A percentile compares a stretch with the other conserved stretches of the same genome.
Conservation (phyloP, 2,888 invertebrate genomes). For the Leucoma salicis region DNA sequence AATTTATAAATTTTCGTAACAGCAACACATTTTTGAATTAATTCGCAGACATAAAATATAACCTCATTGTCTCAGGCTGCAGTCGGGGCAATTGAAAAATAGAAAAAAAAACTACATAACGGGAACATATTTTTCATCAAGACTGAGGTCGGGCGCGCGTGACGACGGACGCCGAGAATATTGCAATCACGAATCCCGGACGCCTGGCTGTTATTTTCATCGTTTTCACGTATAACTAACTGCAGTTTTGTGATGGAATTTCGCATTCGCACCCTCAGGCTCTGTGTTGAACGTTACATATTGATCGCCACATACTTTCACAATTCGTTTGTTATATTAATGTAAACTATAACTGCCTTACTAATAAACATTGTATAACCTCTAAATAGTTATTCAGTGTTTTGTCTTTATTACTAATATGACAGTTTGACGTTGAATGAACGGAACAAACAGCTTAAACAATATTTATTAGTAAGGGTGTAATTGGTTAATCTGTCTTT, state of each 20-base stretch:
- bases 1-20: too few relatives aligned
- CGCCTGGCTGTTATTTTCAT: slow-evolving; percentile 35
- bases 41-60: slow-evolving; percentile 33
- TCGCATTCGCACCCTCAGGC: not conserved
- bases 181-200: slow-evolving; percentile 50
- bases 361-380: too few relatives aligned
- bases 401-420: too few relatives aligned
- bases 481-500: too few relatives aligned
- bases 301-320: not conserved
- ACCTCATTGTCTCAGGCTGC: slow-evolving; percentile 34
- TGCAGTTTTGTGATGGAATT: slow-evolving; percentile 22
- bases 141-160: slow-evolving; percentile 41
- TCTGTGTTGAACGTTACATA: not conserved
- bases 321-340: too few relatives aligned
- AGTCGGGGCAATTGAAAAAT: slow-evolving; percentile 38
- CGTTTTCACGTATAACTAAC: slow-evolving; percentile 38
- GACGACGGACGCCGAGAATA: slow-evolving; percentile 41
- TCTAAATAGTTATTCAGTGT: too few relatives aligned
- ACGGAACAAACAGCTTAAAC: too few relatives aligned
- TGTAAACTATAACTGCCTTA: too few relatives aligned
- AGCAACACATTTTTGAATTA: too few relatives aligned
- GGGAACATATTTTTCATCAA: slow-evolving; percentile 59
- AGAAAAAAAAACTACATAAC: slow-evolving; percentile 25
- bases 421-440: too few relatives aligned
- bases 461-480: too few relatives aligned